Evolutionary conservation across 2,888 invertebrate species (phyloP).

Genomic region (Tolmerus cingulatus): DNA sequence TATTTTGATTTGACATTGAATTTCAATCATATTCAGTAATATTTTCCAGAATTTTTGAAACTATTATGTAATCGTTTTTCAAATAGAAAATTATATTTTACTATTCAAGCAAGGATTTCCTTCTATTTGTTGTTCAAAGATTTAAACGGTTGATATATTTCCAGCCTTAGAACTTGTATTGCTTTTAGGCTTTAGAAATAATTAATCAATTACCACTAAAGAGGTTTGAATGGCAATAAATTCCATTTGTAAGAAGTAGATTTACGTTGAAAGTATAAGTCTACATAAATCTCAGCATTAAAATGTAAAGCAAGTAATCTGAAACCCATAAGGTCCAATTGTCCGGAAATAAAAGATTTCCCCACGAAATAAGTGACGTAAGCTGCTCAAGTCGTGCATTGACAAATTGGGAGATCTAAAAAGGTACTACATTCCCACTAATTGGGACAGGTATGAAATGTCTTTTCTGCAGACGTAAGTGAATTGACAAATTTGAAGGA

Average conservation of each 20-base stretch:
- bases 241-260: not conserved
- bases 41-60: no score
- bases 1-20: no score
- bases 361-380: not conserved
- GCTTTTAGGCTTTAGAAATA: not conserved
- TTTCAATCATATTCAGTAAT: no score
- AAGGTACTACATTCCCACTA: not conserved
- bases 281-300: not conserved
- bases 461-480: not conserved
- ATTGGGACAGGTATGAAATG: constrained; percentile 7
- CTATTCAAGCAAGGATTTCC: no score
- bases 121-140: no score
- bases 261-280: not conserved
- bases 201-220: not conserved
- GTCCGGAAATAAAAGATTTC: not conserved
- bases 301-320: not conserved
- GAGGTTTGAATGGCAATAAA: not conserved
- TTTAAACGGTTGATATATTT: no score
- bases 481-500: constrained; percentile 25
- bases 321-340: not conserved
- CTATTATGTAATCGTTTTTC: no score
- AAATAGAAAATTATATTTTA: no score
- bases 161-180: not conserved
- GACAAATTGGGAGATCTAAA: not conserved
- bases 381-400: not conserved